Percentiles rank a stretch among this genome's conserved stretches.
phyloP scores from a whole-genome alignment of 2,888 invertebrate genomes.

The Ophion ellenae region DNA sequence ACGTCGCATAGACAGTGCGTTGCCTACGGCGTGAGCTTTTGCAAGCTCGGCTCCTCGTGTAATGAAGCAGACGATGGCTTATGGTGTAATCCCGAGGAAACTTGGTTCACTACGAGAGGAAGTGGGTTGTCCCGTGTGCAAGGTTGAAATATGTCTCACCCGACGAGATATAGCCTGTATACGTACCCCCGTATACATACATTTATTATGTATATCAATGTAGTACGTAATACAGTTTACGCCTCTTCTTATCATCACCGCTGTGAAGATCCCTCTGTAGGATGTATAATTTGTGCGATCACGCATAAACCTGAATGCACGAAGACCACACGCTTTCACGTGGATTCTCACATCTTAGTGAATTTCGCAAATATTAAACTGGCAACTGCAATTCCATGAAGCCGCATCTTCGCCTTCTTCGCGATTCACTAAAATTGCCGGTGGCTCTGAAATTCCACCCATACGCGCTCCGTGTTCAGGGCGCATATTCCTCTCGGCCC shows the following conservation, averaged over 20 bases:
- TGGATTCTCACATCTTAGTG: neutral
- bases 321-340: neutral
- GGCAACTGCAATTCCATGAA: too few relatives aligned
- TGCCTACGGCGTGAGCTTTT: slow-evolving; percentile 41
- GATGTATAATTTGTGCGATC: slow-evolving; percentile 34
- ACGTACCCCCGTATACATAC: slow-evolving; percentile 22
- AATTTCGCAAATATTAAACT: neutral
- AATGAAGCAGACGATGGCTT: slow-evolving; percentile 77
- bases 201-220: slow-evolving; percentile 50
- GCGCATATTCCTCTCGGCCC: neutral
- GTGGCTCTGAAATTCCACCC: slow-evolving; percentile 32
- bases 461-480: slow-evolving; percentile 26
- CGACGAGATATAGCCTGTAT: slow-evolving; percentile 46
- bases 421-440: slow-evolving; percentile 27
- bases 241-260: slow-evolving; percentile 41
- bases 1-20: slow-evolving; percentile 49
- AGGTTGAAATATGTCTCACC: slow-evolving; percentile 62
- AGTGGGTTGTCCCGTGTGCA: slow-evolving; percentile 3
- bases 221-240: slow-evolving; percentile 43
- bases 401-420: too few relatives aligned
- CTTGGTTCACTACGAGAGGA: slow-evolving; percentile 66
- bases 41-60: slow-evolving; percentile 69
- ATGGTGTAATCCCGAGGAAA: slow-evolving; percentile 77
- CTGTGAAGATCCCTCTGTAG: slow-evolving; percentile 20
- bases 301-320: neutral